These are phyloP conservation scores for Coendou prehensilis DNA, from an alignment of 2,797 vertebrate species.

Conservation along the genomic window DNA sequence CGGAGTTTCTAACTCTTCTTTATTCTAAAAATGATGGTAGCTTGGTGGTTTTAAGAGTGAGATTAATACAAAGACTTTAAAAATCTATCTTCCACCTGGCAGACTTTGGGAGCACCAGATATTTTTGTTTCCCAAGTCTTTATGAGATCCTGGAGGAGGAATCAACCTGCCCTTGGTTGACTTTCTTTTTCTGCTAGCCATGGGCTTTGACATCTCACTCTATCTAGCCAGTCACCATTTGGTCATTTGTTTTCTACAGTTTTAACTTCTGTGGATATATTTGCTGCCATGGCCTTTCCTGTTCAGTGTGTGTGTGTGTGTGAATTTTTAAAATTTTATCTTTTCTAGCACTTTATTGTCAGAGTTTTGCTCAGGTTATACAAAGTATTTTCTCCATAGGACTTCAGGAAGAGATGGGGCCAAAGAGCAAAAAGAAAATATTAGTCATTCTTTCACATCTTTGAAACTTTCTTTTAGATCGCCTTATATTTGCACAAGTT, in stretches of 20 bases:
- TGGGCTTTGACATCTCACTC: background rate
- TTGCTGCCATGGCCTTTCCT: background rate
- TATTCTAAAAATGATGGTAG: background rate
- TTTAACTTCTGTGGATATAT: background rate
- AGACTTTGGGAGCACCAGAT: background rate
- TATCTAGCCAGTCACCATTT: background rate
- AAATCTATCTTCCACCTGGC: background rate
- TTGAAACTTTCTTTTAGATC: slow-evolving; percentile 68
- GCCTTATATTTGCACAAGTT: slow-evolving; percentile 63
- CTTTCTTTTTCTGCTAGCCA: background rate
- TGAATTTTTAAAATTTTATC: background rate
- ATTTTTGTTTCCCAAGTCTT: background rate
- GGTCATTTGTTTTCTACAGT: background rate
- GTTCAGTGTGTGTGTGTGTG: background rate
- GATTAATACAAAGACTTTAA: background rate
- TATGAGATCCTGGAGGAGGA: background rate
- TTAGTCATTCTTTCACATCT: slow-evolving; percentile 6
- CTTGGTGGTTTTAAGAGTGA: background rate
- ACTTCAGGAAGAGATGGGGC: background rate
- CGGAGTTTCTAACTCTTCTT: background rate
- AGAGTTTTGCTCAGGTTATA: background rate
- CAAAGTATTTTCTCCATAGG: background rate
- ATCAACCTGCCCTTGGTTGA: background rate
- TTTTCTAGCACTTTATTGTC: slow-evolving; percentile 34
- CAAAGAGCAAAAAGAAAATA: slow-evolving; percentile 54